Evolutionary conservation across 2,797 vertebrate species (phyloP).

Genomic region (Aotus griseimembra): DNA sequence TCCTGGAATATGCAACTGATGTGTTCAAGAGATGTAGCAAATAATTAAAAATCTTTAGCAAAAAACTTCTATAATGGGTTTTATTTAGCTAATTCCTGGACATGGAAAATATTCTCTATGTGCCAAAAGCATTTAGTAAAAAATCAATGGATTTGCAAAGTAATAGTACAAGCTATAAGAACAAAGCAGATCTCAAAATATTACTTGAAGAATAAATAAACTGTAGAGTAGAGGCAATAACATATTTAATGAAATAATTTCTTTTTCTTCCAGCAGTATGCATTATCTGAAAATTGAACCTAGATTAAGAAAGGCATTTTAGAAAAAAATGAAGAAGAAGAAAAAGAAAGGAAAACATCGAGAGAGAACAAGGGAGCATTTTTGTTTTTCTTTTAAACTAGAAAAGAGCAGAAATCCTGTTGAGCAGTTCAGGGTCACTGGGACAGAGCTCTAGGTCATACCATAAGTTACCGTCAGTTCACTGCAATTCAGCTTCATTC

Average conservation of each 20-base stretch:
- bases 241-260: background rate
- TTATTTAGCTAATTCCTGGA: background rate
- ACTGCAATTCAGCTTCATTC: background rate
- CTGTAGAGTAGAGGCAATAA: background rate
- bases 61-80: background rate
- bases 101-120: background rate
- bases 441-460: background rate
- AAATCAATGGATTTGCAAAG: conserved; percentile 17
- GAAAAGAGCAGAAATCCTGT: background rate
- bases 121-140: conserved; percentile 2
- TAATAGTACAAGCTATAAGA: background rate
- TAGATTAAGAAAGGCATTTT: background rate
- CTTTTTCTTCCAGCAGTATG: background rate
- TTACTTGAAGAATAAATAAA: background rate
- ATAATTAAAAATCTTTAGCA: conserved; percentile 4
- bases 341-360: background rate
- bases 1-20: background rate
- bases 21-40: background rate
- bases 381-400: background rate
- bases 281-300: background rate
- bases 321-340: background rate
- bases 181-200: background rate
- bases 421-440: background rate
- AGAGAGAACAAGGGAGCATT: background rate
- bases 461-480: background rate